Conservation (phyloP, 2,888 invertebrate genomes). For the Nectonema munidae region DNA sequence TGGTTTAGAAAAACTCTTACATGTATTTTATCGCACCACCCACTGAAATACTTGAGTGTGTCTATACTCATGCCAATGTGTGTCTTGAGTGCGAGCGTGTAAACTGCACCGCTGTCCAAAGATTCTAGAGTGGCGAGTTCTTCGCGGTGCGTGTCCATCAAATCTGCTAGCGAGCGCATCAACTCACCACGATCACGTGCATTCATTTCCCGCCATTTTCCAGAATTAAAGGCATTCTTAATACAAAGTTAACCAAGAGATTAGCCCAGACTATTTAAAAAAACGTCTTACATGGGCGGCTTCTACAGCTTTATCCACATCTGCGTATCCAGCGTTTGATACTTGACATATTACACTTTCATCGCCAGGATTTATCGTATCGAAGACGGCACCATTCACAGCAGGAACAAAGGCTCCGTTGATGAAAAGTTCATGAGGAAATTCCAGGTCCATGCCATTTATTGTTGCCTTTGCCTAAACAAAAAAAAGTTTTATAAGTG, state of each 20-base stretch:
- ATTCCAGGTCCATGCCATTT: conserved; percentile 48
- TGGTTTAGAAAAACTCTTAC: too few species aligned
- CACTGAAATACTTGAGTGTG: conserved; percentile 77
- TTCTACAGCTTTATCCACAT: conserved; percentile 52
- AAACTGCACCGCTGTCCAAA: conserved; percentile 75
- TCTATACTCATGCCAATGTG: conserved; percentile 92
- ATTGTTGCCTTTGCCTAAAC: conserved; percentile 31
- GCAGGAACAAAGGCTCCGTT: conserved; percentile 56
- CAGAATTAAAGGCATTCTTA: conserved; percentile 39
- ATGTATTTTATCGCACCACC: conserved; percentile 79
- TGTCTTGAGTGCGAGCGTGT: conserved; percentile 70
- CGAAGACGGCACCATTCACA: conserved; percentile 31
- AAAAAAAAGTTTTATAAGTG: neutral
- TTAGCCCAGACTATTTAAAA: neutral
- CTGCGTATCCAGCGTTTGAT: conserved; percentile 36
- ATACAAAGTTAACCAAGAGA: too few species aligned
- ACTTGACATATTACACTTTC: conserved; percentile 33
- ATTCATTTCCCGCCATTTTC: conserved; percentile 74
- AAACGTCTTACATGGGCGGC: conserved; percentile 37
- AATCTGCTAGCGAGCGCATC: conserved; percentile 51
- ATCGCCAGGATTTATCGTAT: conserved; percentile 44
- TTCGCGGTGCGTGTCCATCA: conserved; percentile 72
- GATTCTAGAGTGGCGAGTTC: conserved; percentile 72
- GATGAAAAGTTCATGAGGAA: conserved; percentile 63
- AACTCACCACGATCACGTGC: conserved; percentile 54